Conservation (phyloP, 92 coral and sea anemone species). For the Actinostola sp. region DNA sequence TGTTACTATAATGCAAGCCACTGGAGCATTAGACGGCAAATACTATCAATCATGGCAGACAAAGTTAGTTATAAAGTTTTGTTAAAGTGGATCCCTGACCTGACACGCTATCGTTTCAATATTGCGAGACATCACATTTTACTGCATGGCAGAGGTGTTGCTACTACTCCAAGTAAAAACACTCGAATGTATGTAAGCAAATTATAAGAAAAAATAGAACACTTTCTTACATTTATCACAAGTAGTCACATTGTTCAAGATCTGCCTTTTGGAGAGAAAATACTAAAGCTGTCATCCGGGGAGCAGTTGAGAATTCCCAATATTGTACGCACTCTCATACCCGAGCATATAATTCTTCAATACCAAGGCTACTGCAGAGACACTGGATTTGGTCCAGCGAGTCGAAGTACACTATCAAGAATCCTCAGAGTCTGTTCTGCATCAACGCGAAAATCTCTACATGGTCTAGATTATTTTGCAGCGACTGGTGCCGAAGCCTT, state of each 20-base stretch:
- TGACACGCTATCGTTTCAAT: constrained; percentile 47
- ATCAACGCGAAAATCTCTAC: no score
- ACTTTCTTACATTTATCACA: constrained; percentile 31
- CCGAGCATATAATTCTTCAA: no score
- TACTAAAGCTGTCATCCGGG: neutral
- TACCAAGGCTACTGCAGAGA: no score
- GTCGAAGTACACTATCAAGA: no score
- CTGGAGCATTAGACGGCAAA: constrained; percentile 47
- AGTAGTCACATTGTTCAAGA: constrained; percentile 31
- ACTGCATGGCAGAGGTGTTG: constrained; percentile 30
- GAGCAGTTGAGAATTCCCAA: neutral
- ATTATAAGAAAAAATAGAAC: constrained; percentile 23
- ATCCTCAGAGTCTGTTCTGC: no score
- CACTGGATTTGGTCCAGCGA: no score
- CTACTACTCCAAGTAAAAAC: neutral
- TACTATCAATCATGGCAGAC: constrained; percentile 53
- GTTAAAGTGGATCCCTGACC: constrained; percentile 34
- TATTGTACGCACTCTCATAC: no score
- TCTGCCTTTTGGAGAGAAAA: constrained; percentile 30
- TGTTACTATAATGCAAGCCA: constrained; percentile 50
- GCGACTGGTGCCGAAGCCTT: no score
- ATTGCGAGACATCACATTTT: constrained; percentile 51
- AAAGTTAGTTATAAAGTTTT: constrained; percentile 33
- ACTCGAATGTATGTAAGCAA: constrained; percentile 24
- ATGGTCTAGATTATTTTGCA: no score